Evolutionary conservation across 23 tunicate species (phyloP), one percentile per base, ranked within the genome.

Genomic region (Diplosoma virens): DNA sequence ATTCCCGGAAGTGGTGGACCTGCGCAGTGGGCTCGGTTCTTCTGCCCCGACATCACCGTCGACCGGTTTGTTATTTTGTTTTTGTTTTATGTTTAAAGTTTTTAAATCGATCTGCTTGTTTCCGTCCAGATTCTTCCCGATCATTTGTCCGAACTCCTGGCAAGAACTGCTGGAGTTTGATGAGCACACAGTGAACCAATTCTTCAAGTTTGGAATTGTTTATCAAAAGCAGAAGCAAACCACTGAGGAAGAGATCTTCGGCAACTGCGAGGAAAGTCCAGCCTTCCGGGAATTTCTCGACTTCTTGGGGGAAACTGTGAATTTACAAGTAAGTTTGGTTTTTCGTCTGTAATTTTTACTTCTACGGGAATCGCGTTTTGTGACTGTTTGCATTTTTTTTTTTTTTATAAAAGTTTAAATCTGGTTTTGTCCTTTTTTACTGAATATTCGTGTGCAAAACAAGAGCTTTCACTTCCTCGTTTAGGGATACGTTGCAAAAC

Each of bases 181-280:
- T 33, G 99, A 95, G 45, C 99, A 95, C 66, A 30, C 91, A n/a
- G 56, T 84, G 1, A 85, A 77, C 29, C 54, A 73, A 37, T 69
- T 47, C 41, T 75, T 81, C 78, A 95, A 95, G 78, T 95, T 95
- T 53, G 99, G 96, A 29, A 58, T 95, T 17, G 60, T 95, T 25
- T 84, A 84, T 59, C 99, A 95, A 73, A 70, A 71, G 73, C 55
- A 59, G 37, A 64, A 71, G 25, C 99, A 95, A 46, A 60, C 99
- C 0, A 89, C 53, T 34, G 99, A 95, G 47, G 99, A 95, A 36
- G 99, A 95, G 37, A 67, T 95, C 34, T 85, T 95, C 69, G 82
- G 96, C 1, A 95, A 95, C 54, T 61, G 72, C 20, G 84, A 69
- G 25, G 97, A 84, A 55, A 58, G 76, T 55, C 87, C 88, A 9